phyloP scores from a whole-genome alignment of 1,140 invertebrate genomes.

The Kradibia gibbosae region DNA sequence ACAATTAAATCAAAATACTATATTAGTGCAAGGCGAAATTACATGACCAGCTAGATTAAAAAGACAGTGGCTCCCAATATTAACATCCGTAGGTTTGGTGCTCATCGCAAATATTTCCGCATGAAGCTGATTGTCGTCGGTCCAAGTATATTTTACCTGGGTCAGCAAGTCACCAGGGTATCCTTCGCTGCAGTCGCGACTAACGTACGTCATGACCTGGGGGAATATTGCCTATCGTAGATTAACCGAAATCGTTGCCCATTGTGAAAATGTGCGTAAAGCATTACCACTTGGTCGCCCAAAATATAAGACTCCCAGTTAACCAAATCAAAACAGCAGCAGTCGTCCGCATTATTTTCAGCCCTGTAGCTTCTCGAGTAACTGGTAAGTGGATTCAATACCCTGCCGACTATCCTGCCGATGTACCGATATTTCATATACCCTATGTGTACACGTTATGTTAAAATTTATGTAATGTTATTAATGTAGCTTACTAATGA shows the following conservation, averaged over 20 bases:
- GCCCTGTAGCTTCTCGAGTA: slow-evolving; percentile 57
- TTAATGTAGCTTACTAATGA: no score
- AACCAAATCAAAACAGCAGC: slow-evolving; percentile 79
- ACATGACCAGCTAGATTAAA: slow-evolving; percentile 81
- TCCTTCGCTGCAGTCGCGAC: slow-evolving; percentile 74
- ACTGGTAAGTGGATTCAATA: neutral
- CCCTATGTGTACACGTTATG: no score
- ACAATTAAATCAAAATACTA: neutral
- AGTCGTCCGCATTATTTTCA: slow-evolving; percentile 72
- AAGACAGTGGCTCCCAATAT: slow-evolving; percentile 79
- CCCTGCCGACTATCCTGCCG: slow-evolving; percentile 72
- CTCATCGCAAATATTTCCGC: slow-evolving; percentile 76
- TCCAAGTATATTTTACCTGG: slow-evolving; percentile 76
- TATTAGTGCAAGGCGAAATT: slow-evolving; percentile 37
- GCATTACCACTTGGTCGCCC: slow-evolving; percentile 59
- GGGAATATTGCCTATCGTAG: neutral
- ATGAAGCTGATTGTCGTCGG: slow-evolving; percentile 75
- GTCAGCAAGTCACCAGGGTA: slow-evolving; percentile 75
- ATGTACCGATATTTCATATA: slow-evolving; percentile 75
- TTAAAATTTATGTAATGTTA: no score
- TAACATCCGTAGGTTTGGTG: slow-evolving; percentile 76
- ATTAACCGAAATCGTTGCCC: neutral
- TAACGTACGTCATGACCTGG: slow-evolving; percentile 70
- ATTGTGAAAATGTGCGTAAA: slow-evolving; percentile 5
- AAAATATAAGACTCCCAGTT: slow-evolving; percentile 67